These are phyloP conservation scores for Caenorhabditis remanei DNA, from an alignment of 1,140 invertebrate genomes.

Conservation along the genomic window DNA sequence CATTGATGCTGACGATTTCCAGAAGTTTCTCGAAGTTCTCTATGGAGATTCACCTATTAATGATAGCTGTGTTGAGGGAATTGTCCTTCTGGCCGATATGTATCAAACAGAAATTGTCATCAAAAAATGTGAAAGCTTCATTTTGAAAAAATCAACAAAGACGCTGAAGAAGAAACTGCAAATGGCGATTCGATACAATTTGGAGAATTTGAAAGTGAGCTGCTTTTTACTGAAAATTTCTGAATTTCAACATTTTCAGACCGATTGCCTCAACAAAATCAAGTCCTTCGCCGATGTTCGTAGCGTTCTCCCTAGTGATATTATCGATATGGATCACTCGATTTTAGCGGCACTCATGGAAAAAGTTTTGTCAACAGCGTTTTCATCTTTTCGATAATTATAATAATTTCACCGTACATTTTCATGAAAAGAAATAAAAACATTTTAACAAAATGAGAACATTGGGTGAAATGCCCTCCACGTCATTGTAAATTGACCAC, in stretches of 20 bases:
- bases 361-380: no score
- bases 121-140: not conserved
- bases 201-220: not conserved
- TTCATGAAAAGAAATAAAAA: no score
- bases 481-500: no score
- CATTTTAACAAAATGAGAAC: no score
- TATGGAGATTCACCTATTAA: not conserved
- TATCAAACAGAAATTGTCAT: not conserved
- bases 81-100: not conserved
- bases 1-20: not conserved
- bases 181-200: not conserved
- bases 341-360: not conserved
- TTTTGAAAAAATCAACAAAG: not conserved
- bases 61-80: not conserved
- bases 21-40: not conserved
- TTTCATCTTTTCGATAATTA: no score
- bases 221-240: no score
- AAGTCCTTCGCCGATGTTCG: not conserved
- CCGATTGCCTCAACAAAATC: not conserved
- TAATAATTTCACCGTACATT: no score
- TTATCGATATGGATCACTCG: not conserved
- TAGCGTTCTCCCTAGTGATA: not conserved
- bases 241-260: no score
- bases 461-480: no score
- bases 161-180: not conserved